phyloP scores from a whole-genome alignment of 2,113 vertebrate genomes.

The Castor canadensis region DNA sequence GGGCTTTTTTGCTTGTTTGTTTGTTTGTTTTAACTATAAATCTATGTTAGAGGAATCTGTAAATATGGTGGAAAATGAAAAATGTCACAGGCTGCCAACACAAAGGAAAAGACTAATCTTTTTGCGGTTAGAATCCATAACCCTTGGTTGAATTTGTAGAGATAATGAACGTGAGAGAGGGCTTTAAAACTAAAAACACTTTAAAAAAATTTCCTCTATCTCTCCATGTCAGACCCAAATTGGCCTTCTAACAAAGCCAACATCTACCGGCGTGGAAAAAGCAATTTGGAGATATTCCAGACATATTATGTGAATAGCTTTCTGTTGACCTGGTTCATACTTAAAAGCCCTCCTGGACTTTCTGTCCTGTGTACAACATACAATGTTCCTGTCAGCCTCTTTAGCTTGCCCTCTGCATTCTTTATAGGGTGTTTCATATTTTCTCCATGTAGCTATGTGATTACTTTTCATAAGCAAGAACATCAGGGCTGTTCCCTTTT shows the following conservation, averaged over 20 bases:
- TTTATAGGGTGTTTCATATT: conserved; percentile 49
- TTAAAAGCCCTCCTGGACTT: conserved; percentile 8
- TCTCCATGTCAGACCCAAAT: background rate
- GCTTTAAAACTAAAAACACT: background rate
- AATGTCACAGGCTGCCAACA: background rate
- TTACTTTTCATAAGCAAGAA: conserved; percentile 62
- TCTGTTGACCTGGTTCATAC: conserved; percentile 19
- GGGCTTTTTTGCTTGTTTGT: background rate
- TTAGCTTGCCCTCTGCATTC: conserved; percentile 16
- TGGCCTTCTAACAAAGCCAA: background rate
- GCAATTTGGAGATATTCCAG: background rate
- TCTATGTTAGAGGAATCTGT: background rate
- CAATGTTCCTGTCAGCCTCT: background rate
- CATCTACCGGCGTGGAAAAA: background rate
- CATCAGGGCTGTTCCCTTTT: background rate
- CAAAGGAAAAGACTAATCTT: background rate
- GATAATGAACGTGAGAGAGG: background rate
- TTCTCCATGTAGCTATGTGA: conserved; percentile 53
- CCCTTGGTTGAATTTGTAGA: background rate
- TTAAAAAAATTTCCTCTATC: background rate
- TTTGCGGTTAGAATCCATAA: background rate
- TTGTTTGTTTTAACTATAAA: no score
- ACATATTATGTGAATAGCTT: background rate
- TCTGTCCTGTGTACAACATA: background rate
- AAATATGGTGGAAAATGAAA: background rate